Percentiles rank a stretch among this genome's conserved stretches.
These are phyloP conservation scores for Cabera pusaria DNA, from an alignment of 2,888 invertebrate genomes.

Conservation along the genomic window DNA sequence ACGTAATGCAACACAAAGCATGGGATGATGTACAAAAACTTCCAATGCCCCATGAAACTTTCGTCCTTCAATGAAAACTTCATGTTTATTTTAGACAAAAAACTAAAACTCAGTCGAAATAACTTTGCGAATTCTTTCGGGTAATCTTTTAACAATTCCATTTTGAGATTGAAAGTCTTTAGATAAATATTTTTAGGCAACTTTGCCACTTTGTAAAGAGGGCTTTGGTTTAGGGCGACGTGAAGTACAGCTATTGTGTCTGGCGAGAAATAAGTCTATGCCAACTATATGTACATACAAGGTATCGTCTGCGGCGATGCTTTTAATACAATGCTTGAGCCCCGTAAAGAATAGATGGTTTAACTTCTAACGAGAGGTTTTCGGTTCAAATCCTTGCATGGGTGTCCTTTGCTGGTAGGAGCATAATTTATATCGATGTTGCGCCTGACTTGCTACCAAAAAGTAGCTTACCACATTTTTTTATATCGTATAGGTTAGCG, in stretches of 20 bases:
- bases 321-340: too few species aligned
- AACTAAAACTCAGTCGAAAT: constrained; percentile 31
- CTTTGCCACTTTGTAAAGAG: constrained; percentile 22
- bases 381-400: too few species aligned
- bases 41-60: constrained; percentile 33
- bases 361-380: too few species aligned
- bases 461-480: too few species aligned
- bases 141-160: constrained; percentile 35
- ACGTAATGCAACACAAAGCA: constrained; percentile 23
- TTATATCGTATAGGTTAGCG: too few species aligned
- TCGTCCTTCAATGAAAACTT: constrained; percentile 30
- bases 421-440: too few species aligned
- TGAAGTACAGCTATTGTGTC: constrained; percentile 7
- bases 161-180: constrained; percentile 21
- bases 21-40: constrained; percentile 29
- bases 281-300: constrained; percentile 1
- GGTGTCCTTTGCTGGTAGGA: too few species aligned
- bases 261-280: constrained; percentile 2
- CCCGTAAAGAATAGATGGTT: too few species aligned
- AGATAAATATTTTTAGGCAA: constrained; percentile 16
- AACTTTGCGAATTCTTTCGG: constrained; percentile 38
- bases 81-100: constrained; percentile 36
- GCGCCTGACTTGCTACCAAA: too few species aligned
- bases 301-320: neutral
- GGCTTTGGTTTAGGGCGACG: constrained; percentile 17